phyloP scores from a whole-genome alignment of 2,888 invertebrate species.

The Habrosyne pyritoides region DNA sequence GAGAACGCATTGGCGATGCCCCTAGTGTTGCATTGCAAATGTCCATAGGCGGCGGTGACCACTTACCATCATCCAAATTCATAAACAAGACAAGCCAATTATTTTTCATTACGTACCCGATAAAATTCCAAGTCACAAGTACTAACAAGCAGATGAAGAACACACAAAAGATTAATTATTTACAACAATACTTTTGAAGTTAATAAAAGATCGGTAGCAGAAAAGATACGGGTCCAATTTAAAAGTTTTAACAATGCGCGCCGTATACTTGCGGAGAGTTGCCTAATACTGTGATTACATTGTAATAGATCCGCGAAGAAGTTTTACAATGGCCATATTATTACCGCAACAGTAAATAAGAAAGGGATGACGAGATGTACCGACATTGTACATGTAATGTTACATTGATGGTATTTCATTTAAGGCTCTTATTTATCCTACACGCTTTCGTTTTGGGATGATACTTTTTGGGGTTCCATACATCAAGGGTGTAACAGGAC shows the following conservation, averaged over 20 bases:
- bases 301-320: conserved; percentile 24
- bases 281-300: conserved; percentile 30
- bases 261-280: conserved; percentile 21
- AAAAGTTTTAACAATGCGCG: conserved; percentile 49
- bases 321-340: conserved; percentile 24
- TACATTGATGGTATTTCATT: too few species aligned
- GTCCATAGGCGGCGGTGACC: too few species aligned
- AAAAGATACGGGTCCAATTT: conserved; percentile 30
- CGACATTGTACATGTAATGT: too few species aligned
- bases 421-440: too few species aligned
- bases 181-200: conserved; percentile 15
- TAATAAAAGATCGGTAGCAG: conserved; percentile 19
- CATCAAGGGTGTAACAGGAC: too few species aligned
- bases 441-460: too few species aligned
- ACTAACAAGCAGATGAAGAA: neutral
- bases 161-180: neutral
- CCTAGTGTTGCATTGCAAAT: too few species aligned
- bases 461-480: too few species aligned
- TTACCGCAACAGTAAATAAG: conserved; percentile 21
- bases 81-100: neutral
- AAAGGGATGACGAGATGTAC: conserved; percentile 15
- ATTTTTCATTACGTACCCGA: neutral
- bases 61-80: too few species aligned
- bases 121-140: neutral
- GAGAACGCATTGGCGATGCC: too few species aligned